Evolutionary conservation across 2,888 invertebrate genomes (phyloP), one percentile per base, ranked within the genome.

Genomic region (Caenorhabditis uteleia): DNA sequence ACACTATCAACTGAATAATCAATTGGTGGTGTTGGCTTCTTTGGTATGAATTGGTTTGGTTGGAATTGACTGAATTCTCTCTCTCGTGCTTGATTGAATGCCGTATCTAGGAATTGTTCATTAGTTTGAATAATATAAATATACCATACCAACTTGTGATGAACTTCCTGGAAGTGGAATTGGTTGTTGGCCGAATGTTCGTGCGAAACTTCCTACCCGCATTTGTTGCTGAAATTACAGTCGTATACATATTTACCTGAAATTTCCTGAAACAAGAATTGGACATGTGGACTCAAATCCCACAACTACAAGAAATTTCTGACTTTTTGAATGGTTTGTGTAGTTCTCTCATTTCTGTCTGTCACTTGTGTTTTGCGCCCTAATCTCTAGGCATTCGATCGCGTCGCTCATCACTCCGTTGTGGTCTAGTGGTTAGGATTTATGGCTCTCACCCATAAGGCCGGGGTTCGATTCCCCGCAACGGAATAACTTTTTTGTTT

Each of bases 401-500:
- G n/a, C n/a, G n/a, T n/a, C n/a, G n/a, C n/a, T n/a, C n/a, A n/a
- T n/a, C n/a, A n/a, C n/a, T n/a, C n/a, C n/a, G n/a, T n/a, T n/a
- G n/a, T n/a, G n/a, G n/a, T n/a, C n/a, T n/a, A n/a, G n/a, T n/a
- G n/a, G n/a, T n/a, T n/a, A n/a, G 66, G 69, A 68, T 71, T 71
- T 68, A 65, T 59, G 71, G 68, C 68, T 71, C 68, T 71, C 71
- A 71, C 71, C 71, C 71, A 61, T 64, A 68, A 66, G 68, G 68
- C 66, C 68, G 65, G 71, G 71, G 71, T 68, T 68, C 68, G 71
- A 67, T 71, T 71, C 66, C 71, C 68, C 59, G 68, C 71, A 72
- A 68, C 71, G 71, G 68, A 71, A 71, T 38, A 8, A 34, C n/a
- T 34, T 5, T 5, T 7, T n/a, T n/a, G n/a, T n/a, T n/a, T n/a